Evolutionary conservation across 2,888 invertebrate genomes (phyloP), one percentile per base, ranked within the genome.

Genomic region (Itoplectis maculator): DNA sequence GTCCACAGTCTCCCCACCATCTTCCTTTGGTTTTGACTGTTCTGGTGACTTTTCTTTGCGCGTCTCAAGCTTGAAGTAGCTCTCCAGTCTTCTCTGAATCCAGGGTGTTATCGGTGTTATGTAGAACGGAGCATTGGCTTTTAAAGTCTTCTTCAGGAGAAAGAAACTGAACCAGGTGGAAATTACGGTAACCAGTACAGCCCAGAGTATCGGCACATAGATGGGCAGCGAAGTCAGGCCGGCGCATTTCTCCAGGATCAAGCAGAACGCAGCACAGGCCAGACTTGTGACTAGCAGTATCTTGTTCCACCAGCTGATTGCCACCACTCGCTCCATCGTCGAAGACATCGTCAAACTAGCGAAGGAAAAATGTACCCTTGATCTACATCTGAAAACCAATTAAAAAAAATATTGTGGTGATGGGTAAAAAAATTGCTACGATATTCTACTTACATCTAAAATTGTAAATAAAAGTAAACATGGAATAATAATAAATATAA

Each of bases 101-200:
- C 90, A 90, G 8, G 87, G 84, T 8, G 88, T 87, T 8, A 90
- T 23, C 35, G 88, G 85, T 40, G 86, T 83, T 23, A 90, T 70
- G 68, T 86, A 82, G 4, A 92, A 72, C 1, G 91, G 91, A 15
- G 82, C 79, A 40, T 85, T 90, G 0, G 89, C 89, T 81, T 90
- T 91, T n/a, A 92, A 61, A 1, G 89, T 88, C 29, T 88, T 85
- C 84, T 88, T 88, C 15, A 91, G 73, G 6, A 90, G 47, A 20
- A 85, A 85, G 42, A 90, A 92, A 72, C 91, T 90, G 7, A 91
- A 72, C 91, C 91, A 91, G 35, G 89, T 87, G 2, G 92, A 92
- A 9, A 86, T 54, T n/a, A 88, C 83, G n/a, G 87, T 88, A 7
- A 91, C 79, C 37, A 89, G 83, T 56, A 90, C 74, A 15, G 89